Evolutionary conservation across 2,888 invertebrate genomes (phyloP).

Genomic region (Morpho deidamia): DNA sequence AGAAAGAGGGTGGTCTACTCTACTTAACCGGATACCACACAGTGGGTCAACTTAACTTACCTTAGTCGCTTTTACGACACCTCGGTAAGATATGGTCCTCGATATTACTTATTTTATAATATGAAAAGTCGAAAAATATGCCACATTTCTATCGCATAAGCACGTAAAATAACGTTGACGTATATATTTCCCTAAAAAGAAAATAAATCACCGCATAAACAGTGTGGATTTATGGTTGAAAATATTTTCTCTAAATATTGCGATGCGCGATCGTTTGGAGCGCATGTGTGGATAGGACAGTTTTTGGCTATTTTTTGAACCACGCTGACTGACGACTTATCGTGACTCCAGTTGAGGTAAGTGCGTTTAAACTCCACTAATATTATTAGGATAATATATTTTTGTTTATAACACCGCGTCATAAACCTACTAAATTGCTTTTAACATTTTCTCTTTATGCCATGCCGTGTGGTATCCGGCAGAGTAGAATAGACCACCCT

Average conservation of each 20-base stretch:
- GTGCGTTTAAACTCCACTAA: not conserved
- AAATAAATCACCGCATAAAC: conserved; percentile 15
- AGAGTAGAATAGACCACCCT: no score
- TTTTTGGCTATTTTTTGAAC: conserved; percentile 20
- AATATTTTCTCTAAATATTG: conserved; percentile 15
- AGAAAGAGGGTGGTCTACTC: no score
- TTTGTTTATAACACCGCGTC: no score
- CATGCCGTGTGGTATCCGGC: no score
- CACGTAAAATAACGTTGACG: conserved; percentile 5
- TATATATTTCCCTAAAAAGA: conserved; percentile 9
- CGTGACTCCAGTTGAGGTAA: conserved; percentile 3
- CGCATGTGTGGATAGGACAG: conserved; percentile 11
- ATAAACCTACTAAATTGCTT: no score
- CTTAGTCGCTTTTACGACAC: no score
- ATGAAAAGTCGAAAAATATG: not conserved
- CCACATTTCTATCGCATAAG: not conserved
- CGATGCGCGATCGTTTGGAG: conserved; percentile 14
- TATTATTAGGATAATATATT: no score
- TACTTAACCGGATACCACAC: no score
- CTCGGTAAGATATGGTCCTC: no score
- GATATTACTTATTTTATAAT: not conserved
- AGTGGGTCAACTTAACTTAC: no score
- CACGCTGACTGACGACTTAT: conserved; percentile 13
- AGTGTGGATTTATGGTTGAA: conserved; percentile 11
- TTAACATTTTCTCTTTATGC: no score